Evolutionary conservation across 2,888 invertebrate genomes (phyloP), one percentile per base, ranked within the genome.

Genomic region (Drosophila rubida): DNA sequence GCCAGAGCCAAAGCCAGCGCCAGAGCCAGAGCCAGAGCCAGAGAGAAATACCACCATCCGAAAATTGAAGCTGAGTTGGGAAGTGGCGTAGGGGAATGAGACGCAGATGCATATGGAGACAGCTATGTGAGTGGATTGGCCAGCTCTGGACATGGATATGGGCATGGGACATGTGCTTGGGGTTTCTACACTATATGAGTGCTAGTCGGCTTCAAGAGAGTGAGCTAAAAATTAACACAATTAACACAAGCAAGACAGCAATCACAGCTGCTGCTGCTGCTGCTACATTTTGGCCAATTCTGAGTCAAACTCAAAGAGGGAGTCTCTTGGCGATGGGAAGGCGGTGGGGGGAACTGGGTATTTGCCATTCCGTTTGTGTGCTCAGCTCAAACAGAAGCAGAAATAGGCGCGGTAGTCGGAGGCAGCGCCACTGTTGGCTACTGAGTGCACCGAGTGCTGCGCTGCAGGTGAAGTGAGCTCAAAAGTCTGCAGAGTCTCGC

Each of bases 201-300:
- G 64, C 48, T 69, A 35, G 49, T 54, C 69, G 22, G 37, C 58
- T 48, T 66, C 59, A 67, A 53, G 68, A 80, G 69, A 80, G 80
- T 64, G 68, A 75, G 57, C 82, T 78, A 67, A 65, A 74, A 84
- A 80, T 80, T 84, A 80, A 80, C 84, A 80, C 81, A 83, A 83
- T 76, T 84, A 75, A 54, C 54, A 63, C 63, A 44, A 57, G 51
- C 59, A 57, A 54, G 64, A 42, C 61, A 55, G 59, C 60, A 67
- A 60, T 60, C 51, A 63, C 72, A 61, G 51, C 35, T 39, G 32
- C 30, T 22, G 35, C 9, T 25, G 41, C 35, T 45, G 22, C 6
- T 37, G 16, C 25, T 41, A n/a, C 6, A 8, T 42, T 65, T 44
- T 74, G 45, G 53, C 59, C 74, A 76, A 80, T 80, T 83, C 80